A percentile compares a stretch with the other conserved stretches of the same genome.
Conservation (phyloP, 1,140 invertebrate species). For the Eumaeus atala region DNA sequence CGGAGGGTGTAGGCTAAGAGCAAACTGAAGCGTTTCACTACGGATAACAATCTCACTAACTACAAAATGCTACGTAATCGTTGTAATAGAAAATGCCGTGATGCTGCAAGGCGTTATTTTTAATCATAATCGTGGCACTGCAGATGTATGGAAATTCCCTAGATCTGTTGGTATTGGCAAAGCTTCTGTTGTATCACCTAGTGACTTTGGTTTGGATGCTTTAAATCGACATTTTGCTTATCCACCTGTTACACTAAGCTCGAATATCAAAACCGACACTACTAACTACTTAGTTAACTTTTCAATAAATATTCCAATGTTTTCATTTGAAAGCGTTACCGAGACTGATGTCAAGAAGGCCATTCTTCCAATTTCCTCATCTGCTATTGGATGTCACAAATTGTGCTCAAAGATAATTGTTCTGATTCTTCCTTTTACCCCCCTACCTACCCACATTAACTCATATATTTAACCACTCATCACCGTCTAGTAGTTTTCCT, state of each 20-base stretch:
- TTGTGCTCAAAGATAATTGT: constrained; percentile 11
- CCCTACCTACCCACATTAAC: constrained; percentile 10
- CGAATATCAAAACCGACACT: background rate
- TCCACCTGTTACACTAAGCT: background rate
- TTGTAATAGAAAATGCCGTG: constrained; percentile 12
- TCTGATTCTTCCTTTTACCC: constrained; percentile 12
- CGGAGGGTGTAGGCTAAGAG: constrained; percentile 10
- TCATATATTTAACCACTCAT: constrained; percentile 14
- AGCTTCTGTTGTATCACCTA: too few relatives aligned
- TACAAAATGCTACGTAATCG: constrained; percentile 14
- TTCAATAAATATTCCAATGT: background rate
- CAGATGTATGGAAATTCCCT: constrained; percentile 16
- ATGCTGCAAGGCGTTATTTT: constrained; percentile 20
- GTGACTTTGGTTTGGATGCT: constrained; percentile 2
- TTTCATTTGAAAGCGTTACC: constrained; percentile 4
- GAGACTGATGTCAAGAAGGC: constrained; percentile 9
- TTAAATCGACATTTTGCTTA: background rate
- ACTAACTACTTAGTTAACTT: background rate
- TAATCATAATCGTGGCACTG: constrained; percentile 3
- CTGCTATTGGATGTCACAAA: constrained; percentile 8
- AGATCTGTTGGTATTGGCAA: constrained; percentile 13
- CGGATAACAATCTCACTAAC: background rate
- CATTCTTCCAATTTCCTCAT: constrained; percentile 11
- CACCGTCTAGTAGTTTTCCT: constrained; percentile 8
- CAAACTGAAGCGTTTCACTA: constrained; percentile 3